These are phyloP conservation scores for Synanthedon tipuliformis DNA, from an alignment of 2,888 invertebrate genomes.

Conservation along the genomic window DNA sequence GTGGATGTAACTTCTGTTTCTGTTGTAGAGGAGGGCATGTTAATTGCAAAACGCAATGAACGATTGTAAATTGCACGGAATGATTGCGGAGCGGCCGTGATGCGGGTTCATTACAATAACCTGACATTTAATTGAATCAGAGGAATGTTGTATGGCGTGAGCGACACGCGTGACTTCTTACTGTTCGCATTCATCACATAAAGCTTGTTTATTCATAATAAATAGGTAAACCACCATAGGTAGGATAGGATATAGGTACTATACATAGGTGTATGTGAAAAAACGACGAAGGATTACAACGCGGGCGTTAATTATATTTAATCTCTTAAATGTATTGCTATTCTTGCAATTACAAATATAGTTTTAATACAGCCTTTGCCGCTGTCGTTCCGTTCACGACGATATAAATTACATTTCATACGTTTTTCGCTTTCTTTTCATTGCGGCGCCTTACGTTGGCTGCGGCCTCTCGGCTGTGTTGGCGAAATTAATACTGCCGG, in stretches of 20 bases:
- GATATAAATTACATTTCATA: conserved; percentile 55
- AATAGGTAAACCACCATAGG: neutral
- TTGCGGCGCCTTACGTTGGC: conserved; percentile 48
- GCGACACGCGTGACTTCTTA: conserved; percentile 3
- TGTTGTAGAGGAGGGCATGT: conserved; percentile 24
- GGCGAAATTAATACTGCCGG: conserved; percentile 49
- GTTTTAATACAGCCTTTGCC: conserved; percentile 7
- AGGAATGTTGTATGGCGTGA: conserved; percentile 4
- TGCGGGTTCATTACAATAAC: conserved; percentile 59
- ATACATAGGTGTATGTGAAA: conserved; percentile 15
- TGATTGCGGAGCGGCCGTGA: conserved; percentile 40
- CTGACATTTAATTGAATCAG: conserved; percentile 52
- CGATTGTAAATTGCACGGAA: conserved; percentile 56
- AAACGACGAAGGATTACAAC: no score
- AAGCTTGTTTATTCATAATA: neutral
- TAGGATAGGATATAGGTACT: conserved; percentile 11
- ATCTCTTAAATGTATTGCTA: no score
- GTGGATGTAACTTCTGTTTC: neutral
- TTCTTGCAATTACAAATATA: neutral
- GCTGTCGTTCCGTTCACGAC: conserved; percentile 32
- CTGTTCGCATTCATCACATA: neutral
- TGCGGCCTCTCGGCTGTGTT: conserved; percentile 43
- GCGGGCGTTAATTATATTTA: no score
- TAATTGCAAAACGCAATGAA: conserved; percentile 55
- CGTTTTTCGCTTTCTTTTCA: conserved; percentile 53